phyloP scores from a whole-genome alignment of 2,888 invertebrate species.

The Caenorhabditis angaria region DNA sequence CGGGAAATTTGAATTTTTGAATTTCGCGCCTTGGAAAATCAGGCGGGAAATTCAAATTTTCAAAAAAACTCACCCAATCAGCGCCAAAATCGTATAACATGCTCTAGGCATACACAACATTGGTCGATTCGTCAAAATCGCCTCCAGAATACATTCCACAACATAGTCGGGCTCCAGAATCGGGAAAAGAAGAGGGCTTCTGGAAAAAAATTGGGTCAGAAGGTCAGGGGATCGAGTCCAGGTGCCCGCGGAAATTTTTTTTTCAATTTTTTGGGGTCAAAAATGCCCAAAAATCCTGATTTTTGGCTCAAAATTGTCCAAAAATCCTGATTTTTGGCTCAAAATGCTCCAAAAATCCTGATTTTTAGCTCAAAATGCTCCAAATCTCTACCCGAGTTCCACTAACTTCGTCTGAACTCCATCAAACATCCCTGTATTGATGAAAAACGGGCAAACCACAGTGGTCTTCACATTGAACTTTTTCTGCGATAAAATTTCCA shows the following conservation, averaged over 20 bases:
- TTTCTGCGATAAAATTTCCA: constrained; percentile 68
- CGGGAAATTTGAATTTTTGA: not conserved
- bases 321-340: no score
- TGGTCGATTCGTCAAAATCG: constrained; percentile 82
- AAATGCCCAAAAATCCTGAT: not conserved
- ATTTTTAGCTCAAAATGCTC: not conserved
- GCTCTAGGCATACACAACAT: constrained; percentile 83
- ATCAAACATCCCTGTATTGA: constrained; percentile 96
- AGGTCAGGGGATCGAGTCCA: no score
- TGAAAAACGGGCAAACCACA: constrained; percentile 91
- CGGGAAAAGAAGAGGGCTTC: constrained; percentile 61
- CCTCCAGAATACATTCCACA: constrained; percentile 84
- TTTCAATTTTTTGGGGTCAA: no score
- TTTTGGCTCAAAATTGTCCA: not conserved
- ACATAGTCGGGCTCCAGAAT: constrained; percentile 84
- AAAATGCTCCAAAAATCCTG: not conserved
- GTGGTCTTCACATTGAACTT: constrained; percentile 82
- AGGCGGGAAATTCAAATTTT: not conserved
- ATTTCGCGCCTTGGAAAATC: not conserved
- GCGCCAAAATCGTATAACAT: constrained; percentile 75
- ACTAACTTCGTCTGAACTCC: constrained; percentile 83
- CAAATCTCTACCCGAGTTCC: not conserved
- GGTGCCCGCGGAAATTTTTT: no score
- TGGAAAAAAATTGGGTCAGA: constrained; percentile 35
- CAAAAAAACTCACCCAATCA: constrained; percentile 15